These are phyloP conservation scores for Itoplectis maculator DNA, from an alignment of 2,888 invertebrate species.

Conservation along the genomic window DNA sequence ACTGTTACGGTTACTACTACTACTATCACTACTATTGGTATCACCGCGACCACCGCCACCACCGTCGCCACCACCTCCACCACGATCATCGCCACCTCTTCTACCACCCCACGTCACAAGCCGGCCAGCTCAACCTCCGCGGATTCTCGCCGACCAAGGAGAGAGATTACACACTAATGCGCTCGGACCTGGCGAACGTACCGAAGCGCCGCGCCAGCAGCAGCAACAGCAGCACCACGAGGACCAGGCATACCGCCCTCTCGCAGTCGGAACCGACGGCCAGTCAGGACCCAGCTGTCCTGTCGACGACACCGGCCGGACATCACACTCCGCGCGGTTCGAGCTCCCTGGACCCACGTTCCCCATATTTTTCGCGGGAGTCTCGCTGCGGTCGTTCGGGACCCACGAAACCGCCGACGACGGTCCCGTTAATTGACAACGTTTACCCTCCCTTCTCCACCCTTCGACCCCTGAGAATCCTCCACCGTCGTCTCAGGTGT, in stretches of 20 bases:
- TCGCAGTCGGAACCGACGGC: conserved; percentile 64
- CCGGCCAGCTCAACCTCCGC: conserved; percentile 60
- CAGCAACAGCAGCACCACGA: too few relatives aligned
- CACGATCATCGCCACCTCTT: too few relatives aligned
- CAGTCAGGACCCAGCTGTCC: conserved; percentile 81
- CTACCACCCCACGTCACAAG: conserved; percentile 54
- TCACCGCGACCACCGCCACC: conserved; percentile 32
- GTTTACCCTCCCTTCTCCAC: background rate
- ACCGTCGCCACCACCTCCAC: conserved; percentile 37
- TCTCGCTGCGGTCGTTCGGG: conserved; percentile 4
- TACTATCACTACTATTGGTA: conserved; percentile 3
- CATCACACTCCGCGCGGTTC: conserved; percentile 27
- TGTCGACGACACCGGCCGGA: conserved; percentile 66
- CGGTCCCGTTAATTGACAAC: too few relatives aligned
- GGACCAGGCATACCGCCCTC: conserved; percentile 73
- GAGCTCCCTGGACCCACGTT: conserved; percentile 34
- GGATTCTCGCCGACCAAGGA: conserved; percentile 51
- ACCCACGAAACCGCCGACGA: too few relatives aligned
- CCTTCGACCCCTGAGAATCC: too few relatives aligned
- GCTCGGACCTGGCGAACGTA: conserved; percentile 67
- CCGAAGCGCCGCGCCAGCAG: conserved; percentile 65
- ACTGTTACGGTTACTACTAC: conserved; percentile 17
- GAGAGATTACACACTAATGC: conserved; percentile 68
- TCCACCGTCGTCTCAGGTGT: too few relatives aligned
- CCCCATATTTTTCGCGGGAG: conserved; percentile 14